phyloP scores from a whole-genome alignment of 2,113 vertebrate species.

The human (Homo sapiens) region GRCh38 chr19:50878001-50878500 shows the following conservation, averaged over 20 bases:
- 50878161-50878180: background rate
- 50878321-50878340: background rate
- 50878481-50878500: background rate
- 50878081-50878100: background rate
- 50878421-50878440: conserved; percentile 9
- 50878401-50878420: conserved; percentile 63
- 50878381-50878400: background rate
- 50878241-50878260: too few species aligned
- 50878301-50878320: background rate
- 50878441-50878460: conserved; percentile 55
- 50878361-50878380: background rate
- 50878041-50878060: background rate
- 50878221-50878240: background rate
- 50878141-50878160: background rate
- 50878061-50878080: background rate
- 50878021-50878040: background rate
- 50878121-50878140: background rate
- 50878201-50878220: background rate
- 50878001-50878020: background rate
- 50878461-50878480: background rate
- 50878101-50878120: background rate
- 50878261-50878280: background rate
- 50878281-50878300: background rate
- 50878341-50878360: background rate
- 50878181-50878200: too few species aligned